Evolutionary conservation across 2,888 invertebrate genomes (phyloP).

Genomic region (Timandra comae): DNA sequence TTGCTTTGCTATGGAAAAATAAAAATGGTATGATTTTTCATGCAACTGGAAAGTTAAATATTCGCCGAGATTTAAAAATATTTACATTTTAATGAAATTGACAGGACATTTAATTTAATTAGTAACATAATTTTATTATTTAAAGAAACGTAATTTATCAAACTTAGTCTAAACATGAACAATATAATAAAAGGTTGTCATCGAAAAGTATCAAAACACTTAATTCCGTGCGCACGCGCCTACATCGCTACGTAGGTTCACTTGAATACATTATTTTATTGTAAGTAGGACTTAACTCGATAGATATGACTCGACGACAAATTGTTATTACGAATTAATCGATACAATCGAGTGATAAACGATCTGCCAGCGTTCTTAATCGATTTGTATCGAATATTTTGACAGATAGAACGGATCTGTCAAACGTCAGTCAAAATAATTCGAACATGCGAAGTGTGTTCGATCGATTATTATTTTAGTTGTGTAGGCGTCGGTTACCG

Average conservation of each 20-base stretch:
- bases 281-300: conserved; percentile 61
- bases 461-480: too few species aligned
- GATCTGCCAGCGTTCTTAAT: conserved; percentile 19
- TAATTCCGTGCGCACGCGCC: conserved; percentile 42
- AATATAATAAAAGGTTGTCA: neutral
- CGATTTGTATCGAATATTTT: conserved; percentile 25
- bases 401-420: conserved; percentile 1
- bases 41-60: too few species aligned
- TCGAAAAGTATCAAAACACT: conserved; percentile 46
- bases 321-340: conserved; percentile 71
- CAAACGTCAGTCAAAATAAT: neutral
- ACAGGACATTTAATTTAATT: too few species aligned
- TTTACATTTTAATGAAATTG: too few species aligned
- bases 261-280: conserved; percentile 65
- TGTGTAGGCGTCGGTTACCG: too few species aligned
- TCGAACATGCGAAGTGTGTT: too few species aligned
- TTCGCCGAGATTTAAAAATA: too few species aligned
- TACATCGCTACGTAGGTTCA: conserved; percentile 60
- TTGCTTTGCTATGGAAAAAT: too few species aligned
- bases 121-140: too few species aligned
- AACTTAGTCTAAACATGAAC: too few species aligned
- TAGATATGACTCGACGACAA: conserved; percentile 67
- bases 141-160: too few species aligned
- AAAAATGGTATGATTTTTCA: too few species aligned
- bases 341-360: conserved; percentile 35